Evolutionary conservation across 2,113 vertebrate species (phyloP), one percentile per base, ranked within the genome.

Genomic region (Passer montanus): DNA sequence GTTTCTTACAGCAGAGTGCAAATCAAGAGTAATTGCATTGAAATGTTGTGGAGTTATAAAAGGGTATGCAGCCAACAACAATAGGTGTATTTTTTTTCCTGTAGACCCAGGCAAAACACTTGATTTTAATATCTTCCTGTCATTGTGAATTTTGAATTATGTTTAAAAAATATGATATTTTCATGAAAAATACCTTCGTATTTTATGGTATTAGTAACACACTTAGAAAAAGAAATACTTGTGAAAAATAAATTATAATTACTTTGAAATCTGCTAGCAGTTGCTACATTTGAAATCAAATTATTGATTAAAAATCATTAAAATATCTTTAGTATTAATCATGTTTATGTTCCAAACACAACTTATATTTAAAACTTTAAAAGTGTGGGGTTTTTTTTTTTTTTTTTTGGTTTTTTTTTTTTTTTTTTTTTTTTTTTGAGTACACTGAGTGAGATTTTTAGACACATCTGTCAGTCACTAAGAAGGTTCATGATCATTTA

Each of bases 21-120:
- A 91, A 90, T 77, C 64, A 66, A 77, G 83, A 86, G 64, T 81
- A 95, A 96, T 90, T 86, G 63, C 76, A 92, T 59, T 93, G 72
- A 96, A 94, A 90, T 94, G 89, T 86, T 92, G 83, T 63, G 46
- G 33, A 70, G 15, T 63, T 89, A 46, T 10, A 93, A 56, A 94
- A 68, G 35, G 19, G 19, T 70, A 66, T 2, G 6, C 4, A 89
- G 73, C 11, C 67, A 83, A 76, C 47, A 90, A 35, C 7, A 21
- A 15, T 4, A 90, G 33, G 9, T 46, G 17, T 3, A 10, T 23
- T 37, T 49, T 56, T 56, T 37, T 28, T 33, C 67, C 77, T 62
- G 23, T 33, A 79, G 67, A 63, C 20, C 10, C 27, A 84, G 37
- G 37, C 4, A 88, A 90, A 94, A n/a, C 12, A 44, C 13, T 84